These are phyloP conservation scores for Calephelis virginiensis DNA, from an alignment of 1,140 invertebrate species.

Conservation along the genomic window DNA sequence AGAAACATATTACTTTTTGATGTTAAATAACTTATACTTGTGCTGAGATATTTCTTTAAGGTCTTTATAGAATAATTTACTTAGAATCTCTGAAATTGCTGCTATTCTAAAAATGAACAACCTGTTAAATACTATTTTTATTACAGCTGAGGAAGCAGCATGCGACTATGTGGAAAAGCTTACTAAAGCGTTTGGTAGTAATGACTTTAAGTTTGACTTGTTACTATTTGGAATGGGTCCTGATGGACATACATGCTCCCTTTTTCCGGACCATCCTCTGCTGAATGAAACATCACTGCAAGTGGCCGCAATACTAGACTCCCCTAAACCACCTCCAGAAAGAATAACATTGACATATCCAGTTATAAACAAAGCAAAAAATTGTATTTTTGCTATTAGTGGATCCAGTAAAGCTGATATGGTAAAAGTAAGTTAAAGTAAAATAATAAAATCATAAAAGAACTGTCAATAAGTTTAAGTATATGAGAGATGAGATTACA, in stretches of 20 bases:
- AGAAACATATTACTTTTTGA: no score
- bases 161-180: constrained; percentile 87
- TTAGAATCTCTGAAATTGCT: no score
- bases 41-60: no score
- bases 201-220: constrained; percentile 89
- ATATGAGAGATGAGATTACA: no score
- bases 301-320: constrained; percentile 93
- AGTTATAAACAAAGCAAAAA: constrained; percentile 92
- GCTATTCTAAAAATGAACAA: no score
- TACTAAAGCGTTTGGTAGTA: constrained; percentile 80
- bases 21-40: no score
- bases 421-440: constrained; percentile 84
- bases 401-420: constrained; percentile 94
- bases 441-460: constrained; percentile 19
- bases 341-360: constrained; percentile 96
- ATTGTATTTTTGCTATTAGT: constrained; percentile 90
- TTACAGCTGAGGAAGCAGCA: constrained; percentile 88
- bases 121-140: constrained; percentile 28
- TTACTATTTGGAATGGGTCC: constrained; percentile 97
- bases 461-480: no score
- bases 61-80: no score
- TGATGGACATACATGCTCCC: constrained; percentile 98
- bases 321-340: constrained; percentile 95
- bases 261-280: constrained; percentile 93
- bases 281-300: constrained; percentile 84